These are phyloP conservation scores for Oeneis ivallda DNA, from an alignment of 2,888 invertebrate genomes.

Conservation along the genomic window DNA sequence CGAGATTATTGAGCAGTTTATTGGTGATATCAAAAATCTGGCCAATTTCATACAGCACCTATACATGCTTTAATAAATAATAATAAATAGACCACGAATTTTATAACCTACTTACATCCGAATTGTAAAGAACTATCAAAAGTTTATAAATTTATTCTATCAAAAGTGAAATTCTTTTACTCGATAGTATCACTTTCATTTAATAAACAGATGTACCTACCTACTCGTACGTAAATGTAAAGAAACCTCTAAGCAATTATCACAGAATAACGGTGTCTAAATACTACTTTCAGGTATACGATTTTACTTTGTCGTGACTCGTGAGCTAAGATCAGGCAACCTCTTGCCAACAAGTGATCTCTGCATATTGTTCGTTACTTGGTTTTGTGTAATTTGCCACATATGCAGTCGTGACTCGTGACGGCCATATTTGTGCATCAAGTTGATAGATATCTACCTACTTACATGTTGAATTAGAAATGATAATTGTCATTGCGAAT, in stretches of 20 bases:
- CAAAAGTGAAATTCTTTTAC: background rate
- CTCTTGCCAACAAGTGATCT: conserved; percentile 24
- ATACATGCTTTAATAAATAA: background rate
- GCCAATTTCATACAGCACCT: too few species aligned
- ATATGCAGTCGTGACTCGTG: conserved; percentile 18
- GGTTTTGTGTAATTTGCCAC: conserved; percentile 27
- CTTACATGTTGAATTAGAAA: conserved; percentile 9
- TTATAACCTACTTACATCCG: too few species aligned
- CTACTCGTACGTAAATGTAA: background rate
- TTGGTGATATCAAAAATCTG: background rate
- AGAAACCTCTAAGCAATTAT: conserved; percentile 4
- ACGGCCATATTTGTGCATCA: conserved; percentile 19
- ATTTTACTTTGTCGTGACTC: conserved; percentile 22
- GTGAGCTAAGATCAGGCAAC: conserved; percentile 24
- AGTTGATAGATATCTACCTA: too few species aligned
- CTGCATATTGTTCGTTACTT: conserved; percentile 22
- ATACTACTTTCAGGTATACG: conserved; percentile 14
- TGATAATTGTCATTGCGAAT: background rate
- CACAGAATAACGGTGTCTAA: conserved; percentile 22
- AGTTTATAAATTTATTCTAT: background rate
- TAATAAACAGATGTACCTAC: background rate
- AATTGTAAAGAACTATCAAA: background rate
- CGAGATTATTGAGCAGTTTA: too few species aligned
- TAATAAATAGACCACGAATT: background rate
- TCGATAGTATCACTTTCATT: background rate